Conservation (phyloP, 2,888 invertebrate species). For the Tupiocoris notatus region DNA sequence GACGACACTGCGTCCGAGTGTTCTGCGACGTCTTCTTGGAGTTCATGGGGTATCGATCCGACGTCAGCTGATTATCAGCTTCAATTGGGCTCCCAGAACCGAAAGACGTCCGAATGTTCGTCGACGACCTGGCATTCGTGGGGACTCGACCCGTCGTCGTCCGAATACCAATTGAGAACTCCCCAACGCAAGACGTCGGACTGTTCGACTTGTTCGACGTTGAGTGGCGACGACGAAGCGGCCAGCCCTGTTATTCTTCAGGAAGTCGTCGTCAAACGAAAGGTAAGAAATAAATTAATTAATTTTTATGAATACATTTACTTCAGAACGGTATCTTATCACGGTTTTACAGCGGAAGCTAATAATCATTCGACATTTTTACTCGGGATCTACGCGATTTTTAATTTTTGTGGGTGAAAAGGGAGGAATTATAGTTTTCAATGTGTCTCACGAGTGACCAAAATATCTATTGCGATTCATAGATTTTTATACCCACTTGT, state of each 20-base stretch:
- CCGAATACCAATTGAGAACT: conserved; percentile 56
- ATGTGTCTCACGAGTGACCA: too few species aligned
- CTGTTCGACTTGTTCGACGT: conserved; percentile 72
- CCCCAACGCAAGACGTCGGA: conserved; percentile 66
- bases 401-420: too few species aligned
- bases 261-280: conserved; percentile 54
- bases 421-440: too few species aligned
- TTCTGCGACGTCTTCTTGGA: conserved; percentile 61
- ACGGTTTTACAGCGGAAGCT: too few species aligned
- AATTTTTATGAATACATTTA: too few species aligned
- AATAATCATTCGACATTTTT: too few species aligned
- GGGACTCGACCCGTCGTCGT: conserved; percentile 56
- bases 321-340: too few species aligned
- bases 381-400: too few species aligned
- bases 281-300: conserved; percentile 55
- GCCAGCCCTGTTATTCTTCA: conserved; percentile 48
- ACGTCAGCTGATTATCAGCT: conserved; percentile 51
- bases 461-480: too few species aligned
- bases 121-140: conserved; percentile 62
- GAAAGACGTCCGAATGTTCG: conserved; percentile 58
- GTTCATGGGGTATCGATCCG: conserved; percentile 60
- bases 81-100: background rate
- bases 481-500: too few species aligned
- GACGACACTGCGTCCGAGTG: conserved; percentile 58
- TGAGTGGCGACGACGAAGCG: conserved; percentile 70